Percentiles rank a stretch among this genome's conserved stretches.
Evolutionary conservation across 2,888 invertebrate genomes (phyloP).

Genomic region (Agonopterix alstromeriana): DNA sequence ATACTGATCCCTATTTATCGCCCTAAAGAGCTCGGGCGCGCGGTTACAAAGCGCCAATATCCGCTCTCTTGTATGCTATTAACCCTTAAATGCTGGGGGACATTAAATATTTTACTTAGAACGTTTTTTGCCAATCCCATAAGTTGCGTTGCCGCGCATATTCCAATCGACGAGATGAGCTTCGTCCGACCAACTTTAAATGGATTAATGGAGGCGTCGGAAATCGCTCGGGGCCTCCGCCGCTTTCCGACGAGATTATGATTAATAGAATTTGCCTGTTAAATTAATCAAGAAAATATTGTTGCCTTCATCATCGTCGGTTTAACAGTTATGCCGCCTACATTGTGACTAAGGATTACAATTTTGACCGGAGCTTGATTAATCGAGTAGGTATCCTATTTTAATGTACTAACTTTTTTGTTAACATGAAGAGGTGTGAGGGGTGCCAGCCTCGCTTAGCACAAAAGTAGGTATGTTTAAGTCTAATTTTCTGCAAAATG

Average conservation of each 20-base stretch:
- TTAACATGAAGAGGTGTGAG: too few species aligned
- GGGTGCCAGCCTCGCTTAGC: too few species aligned
- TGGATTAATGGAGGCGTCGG: slow-evolving; percentile 27
- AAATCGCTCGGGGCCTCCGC: slow-evolving; percentile 21
- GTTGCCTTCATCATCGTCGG: neutral
- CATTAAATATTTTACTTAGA: slow-evolving; percentile 18
- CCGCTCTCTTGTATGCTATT: slow-evolving; percentile 6
- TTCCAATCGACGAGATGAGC: slow-evolving; percentile 11
- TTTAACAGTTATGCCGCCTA: neutral
- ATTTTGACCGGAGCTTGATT: too few species aligned
- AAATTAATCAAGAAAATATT: slow-evolving; percentile 28
- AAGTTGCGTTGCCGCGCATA: slow-evolving; percentile 2
- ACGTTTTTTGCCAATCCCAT: slow-evolving; percentile 9
- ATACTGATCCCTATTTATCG: too few species aligned
- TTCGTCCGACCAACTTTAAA: slow-evolving; percentile 23
- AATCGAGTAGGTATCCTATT: too few species aligned
- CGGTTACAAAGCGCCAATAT: neutral
- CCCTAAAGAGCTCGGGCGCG: too few species aligned
- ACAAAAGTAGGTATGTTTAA: too few species aligned
- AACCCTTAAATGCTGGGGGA: slow-evolving; percentile 13
- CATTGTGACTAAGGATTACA: neutral
- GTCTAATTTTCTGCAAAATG: too few species aligned
- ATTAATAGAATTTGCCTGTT: slow-evolving; percentile 38
- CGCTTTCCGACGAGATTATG: slow-evolving; percentile 23
- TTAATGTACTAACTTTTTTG: too few species aligned